Base-by-base conservation (phyloP, 2,113 vertebrate genomes). In the Rhynchomys soricoides region DNA sequence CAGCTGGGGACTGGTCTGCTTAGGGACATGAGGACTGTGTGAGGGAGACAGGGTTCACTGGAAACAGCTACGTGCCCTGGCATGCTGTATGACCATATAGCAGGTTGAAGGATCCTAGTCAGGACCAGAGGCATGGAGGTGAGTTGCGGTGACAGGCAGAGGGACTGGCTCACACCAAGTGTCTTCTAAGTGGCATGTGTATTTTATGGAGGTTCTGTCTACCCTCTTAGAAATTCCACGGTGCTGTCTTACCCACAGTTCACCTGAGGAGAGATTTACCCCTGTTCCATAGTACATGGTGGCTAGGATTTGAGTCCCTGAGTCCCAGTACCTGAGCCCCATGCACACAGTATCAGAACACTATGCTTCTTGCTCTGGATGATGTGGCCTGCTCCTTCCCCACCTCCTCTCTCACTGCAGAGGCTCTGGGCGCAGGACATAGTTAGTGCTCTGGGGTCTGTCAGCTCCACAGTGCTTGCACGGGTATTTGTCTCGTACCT, bases 81-180 rank as follows among this genome's bases (percentile, higher is more conserved):
- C 1, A 29, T n/a, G 43, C 19, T n/a, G n/a, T 13, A 3, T 59
- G 50, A 74, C 31, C 4, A 3, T 7, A 0, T 26, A n/a, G 57
- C 43, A 50, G 37, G 34, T 4, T 66, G 17, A 74, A 73, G 52
- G 17, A 85, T 9, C 71, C 13, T 57, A 19, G 45, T 79, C n/a
- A 52, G n/a, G 34, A 93, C 21, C 16, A 75, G 81, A 26, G 52
- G 10, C 31, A 0, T 21, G n/a, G 52, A 31, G 15, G 0, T 73
- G 74, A n/a, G 40, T 86, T 11, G 45, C 26, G 50, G 43, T 40
- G 52, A 73, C 12, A 43, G 0, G 15, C 48, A n/a, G 26, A 31
- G 45, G 40, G 48, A 59, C 8, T 4, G 75, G 29, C 77, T 70
- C 59, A 74, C 7, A 68, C 50, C 1, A 3, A 11, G 10, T n/a